Conservation (phyloP, 2,797 vertebrate species). For the Aldrovandia affinis region DNA sequence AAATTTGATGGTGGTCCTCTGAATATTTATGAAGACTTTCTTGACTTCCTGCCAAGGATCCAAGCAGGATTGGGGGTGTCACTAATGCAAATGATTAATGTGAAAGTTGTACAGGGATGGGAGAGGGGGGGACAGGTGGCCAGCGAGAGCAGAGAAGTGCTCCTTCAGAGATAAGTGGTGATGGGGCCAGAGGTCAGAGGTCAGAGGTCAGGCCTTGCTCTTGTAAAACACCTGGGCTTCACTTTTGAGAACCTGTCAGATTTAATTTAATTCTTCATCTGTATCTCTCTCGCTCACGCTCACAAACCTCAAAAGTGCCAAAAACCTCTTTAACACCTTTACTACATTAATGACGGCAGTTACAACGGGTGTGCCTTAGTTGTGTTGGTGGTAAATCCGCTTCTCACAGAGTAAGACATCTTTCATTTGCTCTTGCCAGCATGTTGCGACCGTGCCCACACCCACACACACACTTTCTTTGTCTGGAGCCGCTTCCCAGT, state of each 20-base stretch:
- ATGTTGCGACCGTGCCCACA: no score
- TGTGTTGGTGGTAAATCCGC: no score
- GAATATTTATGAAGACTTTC: conserved; percentile 72
- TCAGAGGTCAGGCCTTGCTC: conserved; percentile 32
- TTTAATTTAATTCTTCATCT: not conserved
- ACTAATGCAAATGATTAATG: conserved; percentile 45
- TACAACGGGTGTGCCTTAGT: no score
- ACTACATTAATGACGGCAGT: no score
- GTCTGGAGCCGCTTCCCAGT: no score
- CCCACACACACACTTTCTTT: no score
- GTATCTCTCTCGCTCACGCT: no score
- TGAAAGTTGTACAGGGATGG: conserved; percentile 59
- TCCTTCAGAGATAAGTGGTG: conserved; percentile 42
- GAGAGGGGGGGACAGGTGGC: conserved; percentile 53
- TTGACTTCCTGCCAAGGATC: conserved; percentile 62
- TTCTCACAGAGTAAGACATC: no score
- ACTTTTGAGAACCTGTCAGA: conserved; percentile 17
- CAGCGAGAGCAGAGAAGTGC: not conserved
- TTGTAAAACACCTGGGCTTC: conserved; percentile 22
- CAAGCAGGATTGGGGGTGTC: conserved; percentile 33
- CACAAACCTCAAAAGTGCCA: no score
- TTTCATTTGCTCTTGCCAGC: no score
- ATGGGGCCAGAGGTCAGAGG: conserved; percentile 38
- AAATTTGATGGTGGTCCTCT: conserved; percentile 57
- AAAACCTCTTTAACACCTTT: no score